Evolutionary conservation across 2,797 vertebrate species (phyloP).

Genomic region (Microctenopoma steveboyesi): DNA sequence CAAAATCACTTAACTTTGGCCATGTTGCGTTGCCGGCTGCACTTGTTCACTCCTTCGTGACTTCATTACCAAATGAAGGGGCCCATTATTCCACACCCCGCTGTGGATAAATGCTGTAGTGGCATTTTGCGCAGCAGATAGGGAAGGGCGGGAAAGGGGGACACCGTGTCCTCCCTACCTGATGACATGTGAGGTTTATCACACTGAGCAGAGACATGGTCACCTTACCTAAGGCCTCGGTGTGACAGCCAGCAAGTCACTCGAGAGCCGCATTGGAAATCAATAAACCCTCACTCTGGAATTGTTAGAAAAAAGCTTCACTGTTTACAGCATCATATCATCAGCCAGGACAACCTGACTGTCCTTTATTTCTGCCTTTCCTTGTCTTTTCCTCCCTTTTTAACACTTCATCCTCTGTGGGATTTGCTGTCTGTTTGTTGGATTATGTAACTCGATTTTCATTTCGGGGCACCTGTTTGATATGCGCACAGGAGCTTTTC

Average conservation of each 20-base stretch:
- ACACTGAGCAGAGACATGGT: constrained; percentile 84
- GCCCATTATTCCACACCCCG: constrained; percentile 49
- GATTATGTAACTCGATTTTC: constrained; percentile 70
- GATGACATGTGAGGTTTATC: constrained; percentile 80
- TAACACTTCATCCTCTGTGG: constrained; percentile 45
- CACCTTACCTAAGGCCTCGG: constrained; percentile 89
- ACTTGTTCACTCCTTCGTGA: constrained; percentile 47
- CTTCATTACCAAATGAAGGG: constrained; percentile 75
- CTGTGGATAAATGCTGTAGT: constrained; percentile 58
- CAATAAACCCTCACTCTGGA: constrained; percentile 88
- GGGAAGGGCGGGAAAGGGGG: constrained; percentile 40
- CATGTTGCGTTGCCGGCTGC: constrained; percentile 7
- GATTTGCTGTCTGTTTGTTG: constrained; percentile 54
- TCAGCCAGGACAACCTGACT: constrained; percentile 82
- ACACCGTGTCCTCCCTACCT: constrained; percentile 74
- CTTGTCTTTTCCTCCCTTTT: constrained; percentile 15
- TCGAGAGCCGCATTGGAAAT: constrained; percentile 90
- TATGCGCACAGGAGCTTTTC: constrained; percentile 59
- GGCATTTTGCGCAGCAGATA: constrained; percentile 21
- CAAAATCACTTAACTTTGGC: background rate
- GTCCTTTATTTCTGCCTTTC: constrained; percentile 67
- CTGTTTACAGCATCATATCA: constrained; percentile 81
- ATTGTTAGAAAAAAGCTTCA: constrained; percentile 83
- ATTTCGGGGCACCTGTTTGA: constrained; percentile 61
- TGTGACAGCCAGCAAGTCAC: constrained; percentile 89